Evolutionary conservation across 2,797 vertebrate genomes (phyloP).

Genomic region (Syncerus caffer): DNA sequence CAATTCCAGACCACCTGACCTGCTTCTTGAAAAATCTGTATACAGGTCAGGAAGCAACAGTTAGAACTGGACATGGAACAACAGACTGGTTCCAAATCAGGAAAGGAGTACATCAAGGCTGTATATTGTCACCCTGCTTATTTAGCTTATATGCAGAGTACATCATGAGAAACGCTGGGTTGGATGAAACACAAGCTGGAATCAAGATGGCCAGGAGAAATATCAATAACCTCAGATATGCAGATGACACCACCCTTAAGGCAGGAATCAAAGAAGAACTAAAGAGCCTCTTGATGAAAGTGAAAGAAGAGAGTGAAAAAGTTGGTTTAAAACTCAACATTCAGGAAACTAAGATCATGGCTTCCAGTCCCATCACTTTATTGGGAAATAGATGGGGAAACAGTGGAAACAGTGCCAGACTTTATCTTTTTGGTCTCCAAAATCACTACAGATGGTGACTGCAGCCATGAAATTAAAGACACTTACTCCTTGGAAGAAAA

Average conservation of each 20-base stretch:
- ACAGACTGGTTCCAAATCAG: not conserved
- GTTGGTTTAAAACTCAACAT: not conserved
- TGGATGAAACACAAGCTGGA: not conserved
- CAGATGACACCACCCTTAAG: not conserved
- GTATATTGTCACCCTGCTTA: not conserved
- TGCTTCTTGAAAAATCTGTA: not conserved
- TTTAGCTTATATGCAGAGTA: not conserved
- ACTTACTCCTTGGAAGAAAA: no score
- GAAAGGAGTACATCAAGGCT: not conserved
- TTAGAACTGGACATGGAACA: not conserved
- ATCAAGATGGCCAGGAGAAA: not conserved
- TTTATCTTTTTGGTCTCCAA: not conserved
- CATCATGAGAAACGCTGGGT: not conserved
- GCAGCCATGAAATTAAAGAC: not conserved
- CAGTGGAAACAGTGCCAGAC: not conserved
- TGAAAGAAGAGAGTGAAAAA: not conserved
- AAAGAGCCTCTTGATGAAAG: not conserved
- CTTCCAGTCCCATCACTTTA: not conserved
- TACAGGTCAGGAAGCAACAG: not conserved
- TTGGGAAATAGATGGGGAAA: not conserved
- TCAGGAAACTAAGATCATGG: not conserved
- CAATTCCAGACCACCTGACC: not conserved
- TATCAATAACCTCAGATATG: not conserved
- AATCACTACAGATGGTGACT: not conserved
- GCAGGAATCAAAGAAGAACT: not conserved